Evolutionary conservation across 2,888 invertebrate species (phyloP), one percentile per base, ranked within the genome.

Genomic region (Leistus spinibarbis): DNA sequence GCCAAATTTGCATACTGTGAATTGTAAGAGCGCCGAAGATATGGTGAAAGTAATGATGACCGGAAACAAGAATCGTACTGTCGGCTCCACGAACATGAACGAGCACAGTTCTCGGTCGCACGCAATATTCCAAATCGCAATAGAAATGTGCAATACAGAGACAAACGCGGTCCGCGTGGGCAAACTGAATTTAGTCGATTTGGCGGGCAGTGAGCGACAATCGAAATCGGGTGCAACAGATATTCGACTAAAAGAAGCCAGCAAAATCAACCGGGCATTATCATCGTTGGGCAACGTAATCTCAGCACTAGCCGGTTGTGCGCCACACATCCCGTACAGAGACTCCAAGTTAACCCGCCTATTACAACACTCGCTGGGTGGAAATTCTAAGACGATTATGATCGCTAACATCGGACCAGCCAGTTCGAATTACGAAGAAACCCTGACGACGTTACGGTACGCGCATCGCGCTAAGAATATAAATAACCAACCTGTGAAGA

Each of bases 321-420:
- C 95, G 72, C 93, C 95, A 0, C 98, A 99, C 84, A 95, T 99
- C 81, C 99, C 99, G 1, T 99, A 99, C 87, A 88, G 99, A 83
- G 98, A 99, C 86, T 98, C 98, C 2, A 99, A 99, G 87, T 88
- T 99, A 75, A 99, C 99, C 7, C 90, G 99, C 69, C 88, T 99
- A 72, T 88, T 99, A 76, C 98, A 99, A 88, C 99, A 99, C 87
- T 99, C 98, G 0, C 88, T 99, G 63, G 99, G 99, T 74, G 99
- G 99, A 9, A 99, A 99, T 88, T 97, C 99, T 62, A 97, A 97
- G 86, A 99, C 99, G 0, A 96, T 99, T 72, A 99, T 99, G 99
- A 96, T 99, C 71, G 99, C 99, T 9, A 99, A 98, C 85, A 94
- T 99, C 82, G 99, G 99, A 0, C 99, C 99, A 23, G 98, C 99